Base-by-base conservation (phyloP, 2,888 invertebrate genomes). In the Caenorhabditis parvicauda region DNA sequence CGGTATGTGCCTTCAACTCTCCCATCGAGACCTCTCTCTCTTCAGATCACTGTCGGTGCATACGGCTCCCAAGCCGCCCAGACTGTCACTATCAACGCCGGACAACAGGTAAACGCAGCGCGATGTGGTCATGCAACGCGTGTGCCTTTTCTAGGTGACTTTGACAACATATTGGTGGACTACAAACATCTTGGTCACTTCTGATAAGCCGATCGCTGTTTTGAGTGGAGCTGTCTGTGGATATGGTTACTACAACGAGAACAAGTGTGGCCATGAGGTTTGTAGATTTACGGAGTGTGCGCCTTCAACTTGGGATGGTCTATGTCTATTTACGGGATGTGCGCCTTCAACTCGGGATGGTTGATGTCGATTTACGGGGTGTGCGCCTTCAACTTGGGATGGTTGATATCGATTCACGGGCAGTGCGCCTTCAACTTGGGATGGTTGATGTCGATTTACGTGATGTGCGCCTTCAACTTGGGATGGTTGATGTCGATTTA, bases 141-240 rank as follows among this genome's bases (percentile, higher is more conserved):
- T n/a, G n/a, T 32, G 9, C 35, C 9, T 32, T 32, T 32, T 32
- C n/a, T 12, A 38, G 29, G 41, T 44, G 6, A 51, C 51, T 5
- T 42, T 51, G 24, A 39, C 51, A 27, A 51, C 45, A 2, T 35
- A 28, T 12, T 19, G 24, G 2, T 51, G 28, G 12, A 32, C 28
- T 19, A 43, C 50, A 9, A 28, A 17, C 12, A 27, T 57, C 24
- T 19, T 25, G n/a, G 25, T 57, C 1, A 17, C 4, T 7, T 17
- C 51, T 12, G 17, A 19, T 29, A 39, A 44, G 4, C 57, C 57
- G 1, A 46, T 57, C 1, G 59, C 59, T 14, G 59, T 59, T 2
- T 41, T 54, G 19, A 37, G 38, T 37, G 59, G 54, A 38, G 54
- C 54, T 39, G 54, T 59, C 9, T 59, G 59, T 45, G 59, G 59